Base-by-base conservation (phyloP, 2,113 vertebrate genomes). In the Stigmatopora nigra region DNA sequence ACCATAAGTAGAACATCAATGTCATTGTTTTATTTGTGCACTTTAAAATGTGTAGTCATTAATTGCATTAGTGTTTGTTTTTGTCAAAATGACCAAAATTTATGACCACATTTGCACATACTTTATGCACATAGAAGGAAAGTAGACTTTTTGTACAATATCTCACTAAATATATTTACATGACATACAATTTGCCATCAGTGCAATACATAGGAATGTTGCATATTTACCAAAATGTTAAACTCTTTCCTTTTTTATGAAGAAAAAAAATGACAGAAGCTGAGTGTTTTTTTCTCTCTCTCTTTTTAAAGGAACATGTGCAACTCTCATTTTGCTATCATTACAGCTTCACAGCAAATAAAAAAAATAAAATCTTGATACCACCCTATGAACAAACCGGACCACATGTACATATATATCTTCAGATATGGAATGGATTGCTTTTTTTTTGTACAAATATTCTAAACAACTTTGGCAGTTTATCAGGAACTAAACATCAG, bases 131-230 rank as follows among this genome's bases (percentile, higher is more conserved):
- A 86, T 77, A 74, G 71, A 89, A 86, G 73, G 86, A 87, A 88
- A 89, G 71, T 84, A 90, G 83, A 88, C 83, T 91, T 92, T 61
- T 91, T 89, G 89, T 94, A 94, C 89, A 93, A 92, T 92, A 92
- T 92, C 82, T 94, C 91, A 95, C 93, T 94, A 91, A 93, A 91
- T 92, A 91, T 93, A 94, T 93, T 93, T 96, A 95, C 93, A 96
- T 90, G 90, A 95, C 92, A 91, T 88, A 78, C 91, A 92, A 89
- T 93, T 94, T 91, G 90, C 89, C 91, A 92, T 92, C 92, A 96
- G 91, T 94, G 94, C 93, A 94, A 93, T 94, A 94, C 93, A 94
- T 91, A 93, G 85, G 92, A 93, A 96, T 94, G 93, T 93, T 94
- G 93, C 94, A 93, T 95, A 94, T 95, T 92, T 95, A 94, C 89